A percentile compares a stretch with the other conserved stretches of the same genome.
phyloP scores from a whole-genome alignment of 2,888 invertebrate genomes.

The Idaea biselata region DNA sequence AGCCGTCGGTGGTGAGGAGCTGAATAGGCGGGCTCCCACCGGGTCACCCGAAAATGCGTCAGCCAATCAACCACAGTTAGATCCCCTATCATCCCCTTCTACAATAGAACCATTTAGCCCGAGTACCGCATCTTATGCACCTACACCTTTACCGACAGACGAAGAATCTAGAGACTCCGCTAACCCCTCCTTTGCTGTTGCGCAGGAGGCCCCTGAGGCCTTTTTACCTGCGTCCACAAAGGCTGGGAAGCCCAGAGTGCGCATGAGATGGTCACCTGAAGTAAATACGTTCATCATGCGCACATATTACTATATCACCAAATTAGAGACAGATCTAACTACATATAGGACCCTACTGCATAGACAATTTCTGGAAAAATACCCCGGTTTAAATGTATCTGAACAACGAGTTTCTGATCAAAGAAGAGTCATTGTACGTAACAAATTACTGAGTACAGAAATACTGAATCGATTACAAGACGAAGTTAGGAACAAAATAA shows the following conservation, averaged over 20 bases:
- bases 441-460: slow-evolving; percentile 1
- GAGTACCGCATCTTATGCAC: too few species aligned
- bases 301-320: slow-evolving; percentile 3
- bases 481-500: background rate
- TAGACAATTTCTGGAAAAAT: background rate
- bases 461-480: background rate
- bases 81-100: too few species aligned
- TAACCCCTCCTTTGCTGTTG: too few species aligned
- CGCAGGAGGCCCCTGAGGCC: background rate
- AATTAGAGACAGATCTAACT: slow-evolving; percentile 3
- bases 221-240: slow-evolving; percentile 19
- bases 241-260: slow-evolving; percentile 15
- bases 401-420: slow-evolving; percentile 5
- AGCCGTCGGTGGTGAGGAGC: too few species aligned
- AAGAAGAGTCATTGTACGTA: slow-evolving; percentile 1
- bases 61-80: too few species aligned
- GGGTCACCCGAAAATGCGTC: too few species aligned
- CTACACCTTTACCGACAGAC: too few species aligned
- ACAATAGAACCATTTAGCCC: too few species aligned
- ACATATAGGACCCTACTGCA: slow-evolving; percentile 1
- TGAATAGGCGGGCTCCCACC: too few species aligned
- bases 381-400: background rate
- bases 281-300: slow-evolving; percentile 17
- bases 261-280: slow-evolving; percentile 16
- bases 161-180: too few species aligned